phyloP scores from a whole-genome alignment of 2,797 vertebrate genomes.

The Ispidina lecontei region DNA sequence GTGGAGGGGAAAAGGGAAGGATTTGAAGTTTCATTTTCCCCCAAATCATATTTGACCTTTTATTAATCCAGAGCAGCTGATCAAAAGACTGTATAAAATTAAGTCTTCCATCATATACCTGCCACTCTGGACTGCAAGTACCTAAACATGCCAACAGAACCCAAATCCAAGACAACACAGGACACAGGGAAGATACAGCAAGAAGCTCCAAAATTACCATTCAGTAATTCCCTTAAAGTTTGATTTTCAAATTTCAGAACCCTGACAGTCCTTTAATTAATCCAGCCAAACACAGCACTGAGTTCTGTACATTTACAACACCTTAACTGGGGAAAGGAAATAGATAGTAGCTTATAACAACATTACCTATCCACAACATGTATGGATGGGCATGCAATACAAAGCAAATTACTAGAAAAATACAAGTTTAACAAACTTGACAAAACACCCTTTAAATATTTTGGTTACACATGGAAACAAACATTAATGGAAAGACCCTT shows the following conservation, averaged over 20 bases:
- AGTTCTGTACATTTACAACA: not conserved
- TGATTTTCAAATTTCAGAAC: not conserved
- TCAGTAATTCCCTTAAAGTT: not conserved
- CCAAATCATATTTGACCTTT: conserved; percentile 16
- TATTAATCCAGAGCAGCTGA: not conserved
- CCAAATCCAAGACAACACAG: not conserved
- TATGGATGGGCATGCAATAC: not conserved
- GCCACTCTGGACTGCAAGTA: not conserved
- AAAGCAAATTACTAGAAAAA: not conserved
- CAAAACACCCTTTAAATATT: not conserved
- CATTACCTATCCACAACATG: not conserved
- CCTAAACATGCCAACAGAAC: not conserved
- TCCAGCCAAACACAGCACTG: not conserved
- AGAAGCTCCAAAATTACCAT: not conserved
- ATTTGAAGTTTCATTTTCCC: not conserved
- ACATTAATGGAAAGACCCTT: not conserved
- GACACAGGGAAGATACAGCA: not conserved
- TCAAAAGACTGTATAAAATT: not conserved
- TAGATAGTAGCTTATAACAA: not conserved
- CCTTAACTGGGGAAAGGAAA: not conserved
- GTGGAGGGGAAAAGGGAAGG: not conserved
- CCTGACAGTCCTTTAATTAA: not conserved
- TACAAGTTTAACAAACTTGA: not conserved
- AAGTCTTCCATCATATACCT: not conserved
- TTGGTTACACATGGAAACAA: not conserved